phyloP scores from a whole-genome alignment of 2,888 invertebrate genomes.

The Stramonita haemastoma region DNA sequence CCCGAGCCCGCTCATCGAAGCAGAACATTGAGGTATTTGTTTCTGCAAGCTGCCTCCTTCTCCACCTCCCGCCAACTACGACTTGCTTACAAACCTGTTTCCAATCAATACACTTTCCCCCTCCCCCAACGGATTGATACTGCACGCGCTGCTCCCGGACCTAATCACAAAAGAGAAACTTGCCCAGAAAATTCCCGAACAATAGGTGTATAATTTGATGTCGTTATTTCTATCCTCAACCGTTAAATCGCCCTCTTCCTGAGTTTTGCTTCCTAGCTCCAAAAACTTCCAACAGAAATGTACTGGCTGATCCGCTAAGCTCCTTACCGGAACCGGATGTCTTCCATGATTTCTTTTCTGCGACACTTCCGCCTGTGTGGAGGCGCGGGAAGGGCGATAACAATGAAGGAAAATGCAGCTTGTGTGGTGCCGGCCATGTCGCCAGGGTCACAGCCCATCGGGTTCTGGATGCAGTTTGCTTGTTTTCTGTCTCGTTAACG shows the following conservation, averaged over 20 bases:
- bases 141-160: conserved; percentile 34
- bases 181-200: conserved; percentile 25
- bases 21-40: conserved; percentile 28
- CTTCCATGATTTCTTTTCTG: conserved; percentile 36
- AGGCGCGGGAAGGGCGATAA: conserved; percentile 15
- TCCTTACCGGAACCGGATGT: conserved; percentile 37
- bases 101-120: background rate
- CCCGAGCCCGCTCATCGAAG: background rate
- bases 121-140: background rate
- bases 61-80: background rate
- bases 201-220: conserved; percentile 37
- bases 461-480: conserved; percentile 5
- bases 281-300: background rate
- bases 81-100: background rate
- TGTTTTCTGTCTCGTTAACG: background rate
- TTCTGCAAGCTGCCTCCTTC: background rate
- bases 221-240: conserved; percentile 31
- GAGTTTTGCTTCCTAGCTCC: conserved; percentile 23
- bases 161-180: conserved; percentile 21
- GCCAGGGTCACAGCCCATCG: background rate
- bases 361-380: conserved; percentile 13
- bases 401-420: conserved; percentile 4
- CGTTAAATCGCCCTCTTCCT: conserved; percentile 45
- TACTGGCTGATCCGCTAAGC: conserved; percentile 30
- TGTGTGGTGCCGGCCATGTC: background rate